A percentile compares a stretch with the other conserved stretches of the same genome.
Evolutionary conservation across 2,888 invertebrate species (phyloP).

Genomic region (Coecobrya sp.): DNA sequence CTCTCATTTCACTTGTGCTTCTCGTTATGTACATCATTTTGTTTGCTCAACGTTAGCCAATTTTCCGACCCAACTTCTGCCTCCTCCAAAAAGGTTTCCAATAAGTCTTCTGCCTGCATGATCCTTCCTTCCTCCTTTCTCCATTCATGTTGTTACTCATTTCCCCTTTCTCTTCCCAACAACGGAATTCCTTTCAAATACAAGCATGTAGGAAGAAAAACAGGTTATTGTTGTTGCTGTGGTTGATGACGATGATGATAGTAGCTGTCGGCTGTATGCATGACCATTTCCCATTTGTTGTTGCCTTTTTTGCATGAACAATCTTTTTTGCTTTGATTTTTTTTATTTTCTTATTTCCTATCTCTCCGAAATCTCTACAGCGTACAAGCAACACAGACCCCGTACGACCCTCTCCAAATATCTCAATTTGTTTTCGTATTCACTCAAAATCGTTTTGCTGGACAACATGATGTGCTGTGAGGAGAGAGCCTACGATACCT

Average conservation of each 20-base stretch:
- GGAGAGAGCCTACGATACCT: background rate
- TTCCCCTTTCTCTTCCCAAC: conserved; percentile 1
- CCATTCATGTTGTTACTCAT: conserved; percentile 11
- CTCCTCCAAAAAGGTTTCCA: background rate
- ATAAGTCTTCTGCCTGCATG: background rate
- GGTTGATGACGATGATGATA: background rate
- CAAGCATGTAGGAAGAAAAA: background rate
- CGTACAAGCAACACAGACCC: background rate
- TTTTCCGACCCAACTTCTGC: background rate
- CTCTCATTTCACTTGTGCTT: background rate
- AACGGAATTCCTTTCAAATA: background rate
- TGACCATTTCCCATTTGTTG: conserved; percentile 31
- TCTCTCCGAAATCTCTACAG: background rate
- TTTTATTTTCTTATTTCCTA: background rate
- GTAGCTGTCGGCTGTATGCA: conserved; percentile 2
- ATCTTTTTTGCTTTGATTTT: background rate
- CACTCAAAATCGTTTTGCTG: conserved; percentile 18
- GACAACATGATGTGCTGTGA: background rate
- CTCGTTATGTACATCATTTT: background rate
- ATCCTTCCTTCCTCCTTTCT: background rate
- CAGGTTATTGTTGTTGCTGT: background rate
- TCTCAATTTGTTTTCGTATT: conserved; percentile 45
- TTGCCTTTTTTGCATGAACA: background rate
- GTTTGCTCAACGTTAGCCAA: background rate
- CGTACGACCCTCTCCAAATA: background rate